Evolutionary conservation across 2,113 vertebrate genomes (phyloP).

Genomic region (Sula dactylatra): DNA sequence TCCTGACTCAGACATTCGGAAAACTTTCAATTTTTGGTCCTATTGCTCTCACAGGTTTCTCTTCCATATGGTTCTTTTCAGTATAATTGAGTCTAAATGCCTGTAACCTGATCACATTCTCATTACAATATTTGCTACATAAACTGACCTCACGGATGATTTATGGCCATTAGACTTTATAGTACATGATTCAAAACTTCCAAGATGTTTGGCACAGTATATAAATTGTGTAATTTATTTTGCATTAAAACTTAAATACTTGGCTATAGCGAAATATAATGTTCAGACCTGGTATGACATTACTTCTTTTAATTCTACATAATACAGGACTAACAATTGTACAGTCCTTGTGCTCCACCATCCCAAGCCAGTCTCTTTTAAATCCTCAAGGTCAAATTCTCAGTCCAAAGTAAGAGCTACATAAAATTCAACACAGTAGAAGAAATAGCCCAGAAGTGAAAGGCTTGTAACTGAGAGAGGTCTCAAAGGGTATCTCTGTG

Average conservation of each 20-base stretch:
- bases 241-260: conserved; percentile 59
- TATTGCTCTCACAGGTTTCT: conserved; percentile 63
- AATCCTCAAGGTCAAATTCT: background rate
- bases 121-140: conserved; percentile 71
- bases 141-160: conserved; percentile 70
- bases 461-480: background rate
- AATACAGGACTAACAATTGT: background rate
- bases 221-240: conserved; percentile 62
- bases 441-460: background rate
- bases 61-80: conserved; percentile 79
- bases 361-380: background rate
- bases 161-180: conserved; percentile 60
- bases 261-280: conserved; percentile 8
- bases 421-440: background rate
- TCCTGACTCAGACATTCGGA: conserved; percentile 24
- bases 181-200: conserved; percentile 60
- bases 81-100: conserved; percentile 75
- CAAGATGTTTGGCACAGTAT: conserved; percentile 56
- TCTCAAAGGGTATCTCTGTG: background rate
- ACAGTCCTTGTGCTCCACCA: background rate
- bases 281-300: background rate
- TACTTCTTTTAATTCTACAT: conserved; percentile 38
- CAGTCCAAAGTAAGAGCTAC: background rate
- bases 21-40: conserved; percentile 48
- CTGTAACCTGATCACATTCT: conserved; percentile 73